Conservation (phyloP, 2,113 vertebrate genomes). For the Archocentrus centrarchus region DNA sequence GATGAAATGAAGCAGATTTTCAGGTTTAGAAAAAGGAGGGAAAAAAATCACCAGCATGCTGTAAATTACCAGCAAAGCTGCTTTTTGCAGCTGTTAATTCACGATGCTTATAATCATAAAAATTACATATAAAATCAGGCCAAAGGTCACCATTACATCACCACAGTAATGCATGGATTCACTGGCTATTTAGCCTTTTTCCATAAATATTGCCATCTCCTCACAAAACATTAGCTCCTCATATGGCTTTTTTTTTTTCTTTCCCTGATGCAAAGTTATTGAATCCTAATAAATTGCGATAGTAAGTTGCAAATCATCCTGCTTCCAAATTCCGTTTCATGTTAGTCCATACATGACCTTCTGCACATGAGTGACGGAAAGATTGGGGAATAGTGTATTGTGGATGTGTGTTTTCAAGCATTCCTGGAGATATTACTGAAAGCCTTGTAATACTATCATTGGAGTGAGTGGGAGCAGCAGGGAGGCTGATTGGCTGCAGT, state of each 20-base stretch:
- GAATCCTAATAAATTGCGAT: conserved; percentile 28
- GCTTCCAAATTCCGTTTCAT: conserved; percentile 2
- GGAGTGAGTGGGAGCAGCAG: conserved; percentile 56
- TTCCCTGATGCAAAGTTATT: not conserved
- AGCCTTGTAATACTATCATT: conserved; percentile 26
- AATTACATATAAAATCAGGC: conserved; percentile 35
- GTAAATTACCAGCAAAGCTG: conserved; percentile 48
- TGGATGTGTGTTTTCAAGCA: conserved; percentile 31
- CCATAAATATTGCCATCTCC: not conserved
- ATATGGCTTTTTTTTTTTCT: not conserved
- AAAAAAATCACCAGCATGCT: not conserved
- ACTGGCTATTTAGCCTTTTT: conserved; percentile 24
- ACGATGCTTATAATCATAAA: conserved; percentile 50
- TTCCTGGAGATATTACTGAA: conserved; percentile 58
- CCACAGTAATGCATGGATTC: conserved; percentile 13
- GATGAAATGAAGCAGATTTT: conserved; percentile 28
- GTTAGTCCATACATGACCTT: conserved; percentile 1
- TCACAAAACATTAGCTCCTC: conserved; percentile 2
- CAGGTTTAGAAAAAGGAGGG: conserved; percentile 1
- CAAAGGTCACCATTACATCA: conserved; percentile 54
- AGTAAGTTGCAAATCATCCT: not conserved
- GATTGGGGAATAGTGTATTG: conserved; percentile 21
- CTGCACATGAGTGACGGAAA: not conserved
- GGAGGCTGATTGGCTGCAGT: conserved; percentile 56
- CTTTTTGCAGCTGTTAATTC: conserved; percentile 30